These are phyloP conservation scores for Agapostemon virescens DNA, from an alignment of 2,888 invertebrate genomes.

Conservation along the genomic window DNA sequence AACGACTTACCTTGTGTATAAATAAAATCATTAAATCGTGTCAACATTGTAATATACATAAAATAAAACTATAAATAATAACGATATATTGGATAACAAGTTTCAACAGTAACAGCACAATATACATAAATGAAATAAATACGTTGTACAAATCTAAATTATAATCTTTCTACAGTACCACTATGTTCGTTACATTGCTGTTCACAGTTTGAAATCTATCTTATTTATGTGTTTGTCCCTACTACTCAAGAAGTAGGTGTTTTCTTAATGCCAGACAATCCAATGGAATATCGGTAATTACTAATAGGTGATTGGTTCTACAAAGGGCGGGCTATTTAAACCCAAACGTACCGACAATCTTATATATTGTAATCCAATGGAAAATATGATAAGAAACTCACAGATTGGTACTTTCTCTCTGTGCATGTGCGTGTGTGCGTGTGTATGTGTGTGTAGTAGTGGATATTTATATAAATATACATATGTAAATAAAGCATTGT, in stretches of 20 bases:
- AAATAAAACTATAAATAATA: constrained; percentile 61
- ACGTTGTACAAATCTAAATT: constrained; percentile 44
- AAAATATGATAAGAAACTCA: background rate
- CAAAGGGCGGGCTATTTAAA: constrained; percentile 59
- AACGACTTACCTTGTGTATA: constrained; percentile 48
- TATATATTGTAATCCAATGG: background rate
- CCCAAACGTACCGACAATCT: background rate
- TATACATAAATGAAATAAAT: constrained; percentile 39
- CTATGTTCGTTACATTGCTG: constrained; percentile 71
- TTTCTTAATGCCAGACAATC: constrained; percentile 32
- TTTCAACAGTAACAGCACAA: constrained; percentile 29
- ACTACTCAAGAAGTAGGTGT: constrained; percentile 47
- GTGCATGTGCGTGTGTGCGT: too few relatives aligned
- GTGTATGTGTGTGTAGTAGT: too few relatives aligned
- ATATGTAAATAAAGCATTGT: background rate
- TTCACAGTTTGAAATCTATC: constrained; percentile 60
- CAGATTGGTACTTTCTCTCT: background rate
- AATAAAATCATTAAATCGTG: constrained; percentile 50
- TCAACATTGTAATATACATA: constrained; percentile 46
- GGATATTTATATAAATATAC: constrained; percentile 18
- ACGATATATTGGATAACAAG: constrained; percentile 35
- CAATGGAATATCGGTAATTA: constrained; percentile 45
- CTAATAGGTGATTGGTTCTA: constrained; percentile 23
- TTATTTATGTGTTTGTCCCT: constrained; percentile 73
- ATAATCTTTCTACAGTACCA: constrained; percentile 44